Percentiles rank a stretch among this genome's conserved stretches.
phyloP scores from a whole-genome alignment of 2,113 vertebrate genomes.

The Syrrhaptes paradoxus region DNA sequence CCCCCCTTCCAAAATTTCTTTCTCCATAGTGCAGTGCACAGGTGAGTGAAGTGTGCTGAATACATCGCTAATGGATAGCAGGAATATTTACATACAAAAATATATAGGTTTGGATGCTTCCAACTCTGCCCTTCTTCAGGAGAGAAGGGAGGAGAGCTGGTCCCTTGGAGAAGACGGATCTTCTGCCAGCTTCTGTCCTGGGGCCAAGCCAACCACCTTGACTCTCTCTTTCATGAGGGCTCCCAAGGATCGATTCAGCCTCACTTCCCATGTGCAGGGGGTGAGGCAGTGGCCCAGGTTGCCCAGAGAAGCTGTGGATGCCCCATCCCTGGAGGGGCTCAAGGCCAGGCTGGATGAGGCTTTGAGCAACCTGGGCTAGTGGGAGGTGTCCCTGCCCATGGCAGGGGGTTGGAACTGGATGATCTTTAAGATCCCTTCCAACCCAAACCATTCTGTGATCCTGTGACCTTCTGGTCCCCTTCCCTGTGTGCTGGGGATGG shows the following conservation, averaged over 20 bases:
- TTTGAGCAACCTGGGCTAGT: too few species aligned
- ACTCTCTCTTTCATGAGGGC: background rate
- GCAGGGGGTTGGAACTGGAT: too few species aligned
- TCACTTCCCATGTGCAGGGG: background rate
- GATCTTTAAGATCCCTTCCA: too few species aligned
- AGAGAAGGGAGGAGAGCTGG: conserved; percentile 14
- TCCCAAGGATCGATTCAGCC: background rate
- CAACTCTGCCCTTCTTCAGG: conserved; percentile 25
- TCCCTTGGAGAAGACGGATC: background rate
- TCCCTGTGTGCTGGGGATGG: background rate
- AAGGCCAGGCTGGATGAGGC: too few species aligned
- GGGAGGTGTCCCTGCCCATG: too few species aligned
- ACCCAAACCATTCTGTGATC: background rate
- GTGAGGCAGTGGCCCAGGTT: too few species aligned
- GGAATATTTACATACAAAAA: conserved; percentile 67
- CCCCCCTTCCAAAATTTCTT: background rate
- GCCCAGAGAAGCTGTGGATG: too few species aligned
- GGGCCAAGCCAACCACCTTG: background rate
- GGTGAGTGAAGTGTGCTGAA: conserved; percentile 4
- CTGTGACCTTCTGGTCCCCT: background rate
- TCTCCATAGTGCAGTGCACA: conserved; percentile 44
- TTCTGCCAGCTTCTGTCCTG: background rate
- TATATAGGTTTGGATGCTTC: conserved; percentile 19
- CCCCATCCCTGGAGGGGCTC: too few species aligned
- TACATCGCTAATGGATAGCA: conserved; percentile 10